phyloP scores from a whole-genome alignment of 2,113 vertebrate species.

The Chaenocephalus aceratus region DNA sequence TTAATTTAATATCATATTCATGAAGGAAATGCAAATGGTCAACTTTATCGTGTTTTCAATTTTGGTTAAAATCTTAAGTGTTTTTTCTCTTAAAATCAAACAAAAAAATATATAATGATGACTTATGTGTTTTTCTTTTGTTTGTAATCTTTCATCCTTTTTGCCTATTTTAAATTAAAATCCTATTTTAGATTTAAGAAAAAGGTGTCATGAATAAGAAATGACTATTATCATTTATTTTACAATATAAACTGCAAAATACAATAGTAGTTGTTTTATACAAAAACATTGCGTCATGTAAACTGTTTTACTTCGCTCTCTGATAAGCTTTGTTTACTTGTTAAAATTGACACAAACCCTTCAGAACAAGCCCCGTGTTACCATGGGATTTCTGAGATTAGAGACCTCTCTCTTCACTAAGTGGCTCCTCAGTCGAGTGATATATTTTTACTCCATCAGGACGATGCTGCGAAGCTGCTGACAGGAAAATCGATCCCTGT shows the following conservation, averaged over 20 bases:
- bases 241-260: background rate
- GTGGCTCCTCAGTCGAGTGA: conserved; percentile 31
- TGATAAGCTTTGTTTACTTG: background rate
- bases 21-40: too few relatives aligned
- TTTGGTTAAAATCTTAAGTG: too few relatives aligned
- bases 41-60: too few relatives aligned
- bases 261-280: background rate
- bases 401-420: conserved; percentile 30
- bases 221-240: background rate
- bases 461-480: conserved; percentile 63
- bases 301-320: background rate
- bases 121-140: too few relatives aligned
- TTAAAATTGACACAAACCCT: background rate
- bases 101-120: background rate
- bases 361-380: background rate
- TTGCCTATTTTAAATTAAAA: background rate
- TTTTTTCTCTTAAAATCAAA: background rate
- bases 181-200: background rate
- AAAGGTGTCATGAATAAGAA: background rate
- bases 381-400: conserved; percentile 11
- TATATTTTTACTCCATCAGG: conserved; percentile 11
- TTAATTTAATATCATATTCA: too few relatives aligned
- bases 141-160: too few relatives aligned
- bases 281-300: background rate
- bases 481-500: conserved; percentile 78